Base-by-base conservation (phyloP, 2,113 vertebrate genomes). In the Triplophysa rosa region DNA sequence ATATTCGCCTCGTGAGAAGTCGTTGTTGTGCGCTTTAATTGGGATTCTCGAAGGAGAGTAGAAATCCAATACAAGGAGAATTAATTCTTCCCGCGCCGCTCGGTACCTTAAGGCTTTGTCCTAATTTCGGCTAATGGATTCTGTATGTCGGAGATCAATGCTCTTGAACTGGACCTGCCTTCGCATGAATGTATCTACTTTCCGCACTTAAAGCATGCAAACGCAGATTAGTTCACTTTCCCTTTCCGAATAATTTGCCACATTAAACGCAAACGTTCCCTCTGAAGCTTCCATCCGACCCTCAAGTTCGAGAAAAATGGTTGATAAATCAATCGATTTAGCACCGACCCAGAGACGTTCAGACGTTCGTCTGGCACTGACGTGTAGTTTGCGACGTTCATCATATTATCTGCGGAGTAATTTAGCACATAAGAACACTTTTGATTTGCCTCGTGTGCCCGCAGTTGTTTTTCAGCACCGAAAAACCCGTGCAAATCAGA, bases 101-200 rank as follows among this genome's bases (percentile, higher is more conserved):
- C 80, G 47, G 54, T 56, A 71, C 83, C 78, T 79, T 77, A 14
- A 82, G 70, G 78, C 83, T 87, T 75, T 82, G 80, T 78, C 86
- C 80, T 91, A 90, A 90, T 91, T 90, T 88, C 67, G 69, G 56
- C 85, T 87, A 88, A 90, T 89, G 85, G 70, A 67, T 89, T 86
- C 40, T 67, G 77, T 59, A 83, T 77, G 80, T 81, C 76, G 58
- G 29, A 62, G 82, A 90, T 92, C 90, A 86, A 90, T 90, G 86
- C 74, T 73, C 26, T 80, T 80, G 13, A 59, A 58, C 47, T 10
- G 29, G 40, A 37, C 21, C 49, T 56, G 47, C 16, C 12, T 37
- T 58, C 23, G 42, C 8, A n/a, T 13, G 16, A 24, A 19, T 66
- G 16, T 23, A 16, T n/a, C n/a, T 11, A 45, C 7, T 29, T 14